These are phyloP conservation scores for Microctenopoma stevenorrisi DNA, from an alignment of 2,797 vertebrate genomes.

Conservation along the genomic window DNA sequence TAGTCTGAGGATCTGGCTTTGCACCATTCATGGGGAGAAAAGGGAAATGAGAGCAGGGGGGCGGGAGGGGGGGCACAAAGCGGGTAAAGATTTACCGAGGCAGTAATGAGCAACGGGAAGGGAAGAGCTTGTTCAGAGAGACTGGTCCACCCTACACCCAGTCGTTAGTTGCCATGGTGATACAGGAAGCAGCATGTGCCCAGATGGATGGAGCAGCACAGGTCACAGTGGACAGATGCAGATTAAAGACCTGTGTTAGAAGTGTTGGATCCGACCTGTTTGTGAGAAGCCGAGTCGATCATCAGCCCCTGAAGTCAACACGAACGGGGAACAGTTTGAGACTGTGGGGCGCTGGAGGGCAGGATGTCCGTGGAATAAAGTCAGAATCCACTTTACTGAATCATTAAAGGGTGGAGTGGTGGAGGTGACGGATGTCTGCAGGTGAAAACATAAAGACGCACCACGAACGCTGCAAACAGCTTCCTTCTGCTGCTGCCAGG, in stretches of 20 bases:
- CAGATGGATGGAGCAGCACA: conserved; percentile 27
- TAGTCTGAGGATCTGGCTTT: conserved; percentile 47
- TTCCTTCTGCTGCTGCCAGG: conserved; percentile 4
- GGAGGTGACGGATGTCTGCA: conserved; percentile 5
- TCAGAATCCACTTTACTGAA: not conserved
- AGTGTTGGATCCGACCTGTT: too few species aligned
- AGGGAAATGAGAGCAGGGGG: conserved; percentile 59
- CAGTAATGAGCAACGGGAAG: conserved; percentile 65
- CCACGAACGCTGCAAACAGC: not conserved
- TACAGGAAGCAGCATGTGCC: conserved; percentile 57
- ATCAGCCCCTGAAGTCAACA: too few species aligned
- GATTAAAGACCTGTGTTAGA: too few species aligned
- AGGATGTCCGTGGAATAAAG: not conserved
- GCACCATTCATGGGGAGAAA: conserved; percentile 17
- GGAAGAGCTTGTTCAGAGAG: conserved; percentile 48
- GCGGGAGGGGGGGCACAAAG: conserved; percentile 55
- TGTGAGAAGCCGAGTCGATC: too few species aligned
- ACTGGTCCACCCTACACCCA: conserved; percentile 38
- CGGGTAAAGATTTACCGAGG: conserved; percentile 61
- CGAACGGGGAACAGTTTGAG: too few species aligned
- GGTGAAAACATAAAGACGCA: conserved; percentile 5
- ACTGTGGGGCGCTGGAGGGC: too few species aligned
- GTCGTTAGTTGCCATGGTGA: conserved; percentile 55
- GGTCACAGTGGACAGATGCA: not conserved
- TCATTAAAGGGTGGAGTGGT: not conserved